These are phyloP conservation scores for Cyclargus thomasi DNA, from an alignment of 1,140 invertebrate species.

Conservation along the genomic window DNA sequence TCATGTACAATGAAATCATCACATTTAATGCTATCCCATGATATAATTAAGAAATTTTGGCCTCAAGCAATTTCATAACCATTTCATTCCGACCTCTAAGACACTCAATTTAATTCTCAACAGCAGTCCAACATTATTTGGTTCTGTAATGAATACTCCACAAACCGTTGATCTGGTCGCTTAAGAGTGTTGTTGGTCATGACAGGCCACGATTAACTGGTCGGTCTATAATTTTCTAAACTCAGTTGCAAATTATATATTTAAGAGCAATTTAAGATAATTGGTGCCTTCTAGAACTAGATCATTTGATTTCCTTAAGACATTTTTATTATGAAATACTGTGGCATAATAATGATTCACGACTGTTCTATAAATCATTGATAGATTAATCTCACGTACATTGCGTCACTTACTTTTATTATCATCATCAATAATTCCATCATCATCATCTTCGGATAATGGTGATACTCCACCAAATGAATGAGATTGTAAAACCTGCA, in stretches of 20 bases:
- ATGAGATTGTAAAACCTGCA: no score
- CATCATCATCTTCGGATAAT: no score
- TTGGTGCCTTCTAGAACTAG: conserved; percentile 8
- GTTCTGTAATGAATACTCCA: not conserved
- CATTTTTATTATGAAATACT: not conserved
- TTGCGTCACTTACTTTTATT: not conserved
- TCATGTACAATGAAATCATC: conserved; percentile 13
- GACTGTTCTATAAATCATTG: not conserved
- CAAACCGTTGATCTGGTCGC: not conserved
- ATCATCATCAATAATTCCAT: not conserved
- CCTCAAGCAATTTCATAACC: not conserved
- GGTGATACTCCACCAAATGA: no score
- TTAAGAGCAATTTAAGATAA: conserved; percentile 13
- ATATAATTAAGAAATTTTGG: conserved; percentile 8
- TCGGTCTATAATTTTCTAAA: conserved; percentile 7
- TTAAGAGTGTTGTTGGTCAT: not conserved
- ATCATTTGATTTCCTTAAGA: not conserved
- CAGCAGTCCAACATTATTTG: not conserved
- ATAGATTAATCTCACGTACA: not conserved
- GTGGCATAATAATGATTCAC: not conserved
- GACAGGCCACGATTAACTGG: not conserved
- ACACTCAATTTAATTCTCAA: not conserved
- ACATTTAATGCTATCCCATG: not conserved
- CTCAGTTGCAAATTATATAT: conserved; percentile 14
- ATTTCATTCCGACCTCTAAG: not conserved